These are phyloP conservation scores for Centropus unirufus DNA, from an alignment of 2,113 vertebrate genomes.

Conservation along the genomic window DNA sequence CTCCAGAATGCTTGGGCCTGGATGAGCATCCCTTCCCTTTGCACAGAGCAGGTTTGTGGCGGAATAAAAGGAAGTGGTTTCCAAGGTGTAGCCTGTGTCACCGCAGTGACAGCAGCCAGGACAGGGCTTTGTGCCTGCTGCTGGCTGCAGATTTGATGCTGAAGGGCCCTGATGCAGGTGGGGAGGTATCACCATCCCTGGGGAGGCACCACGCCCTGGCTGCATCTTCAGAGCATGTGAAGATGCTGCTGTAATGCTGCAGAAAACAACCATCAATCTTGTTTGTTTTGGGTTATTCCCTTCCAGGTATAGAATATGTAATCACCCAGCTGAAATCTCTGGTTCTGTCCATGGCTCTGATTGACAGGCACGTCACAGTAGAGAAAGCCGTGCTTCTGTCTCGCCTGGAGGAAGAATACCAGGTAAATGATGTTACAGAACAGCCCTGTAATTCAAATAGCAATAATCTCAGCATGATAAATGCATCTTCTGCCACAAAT, in stretches of 20 bases:
- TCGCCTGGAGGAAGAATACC: slow-evolving; percentile 94
- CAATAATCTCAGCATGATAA: slow-evolving; percentile 54
- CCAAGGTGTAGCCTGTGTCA: background rate
- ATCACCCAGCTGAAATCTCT: slow-evolving; percentile 95
- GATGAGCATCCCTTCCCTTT: background rate
- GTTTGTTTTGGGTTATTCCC: slow-evolving; percentile 25
- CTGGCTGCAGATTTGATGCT: background rate
- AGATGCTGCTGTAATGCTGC: background rate
- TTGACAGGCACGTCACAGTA: slow-evolving; percentile 89
- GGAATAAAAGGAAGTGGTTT: background rate
- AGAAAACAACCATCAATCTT: background rate
- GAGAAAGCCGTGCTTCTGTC: slow-evolving; percentile 93
- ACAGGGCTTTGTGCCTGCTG: background rate
- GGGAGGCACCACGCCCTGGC: background rate
- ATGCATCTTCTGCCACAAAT: slow-evolving; percentile 35
- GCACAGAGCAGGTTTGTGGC: background rate
- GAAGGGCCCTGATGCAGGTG: background rate
- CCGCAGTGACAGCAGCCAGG: background rate
- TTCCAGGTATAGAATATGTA: slow-evolving; percentile 91
- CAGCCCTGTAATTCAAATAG: slow-evolving; percentile 49
- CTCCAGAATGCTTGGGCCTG: background rate
- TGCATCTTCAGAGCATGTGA: background rate
- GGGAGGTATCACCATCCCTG: background rate
- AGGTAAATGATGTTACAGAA: slow-evolving; percentile 80
- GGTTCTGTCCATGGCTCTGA: slow-evolving; percentile 87